A percentile compares a stretch with the other conserved stretches of the same genome.
phyloP scores from a whole-genome alignment of 2,888 invertebrate species.

The Laothoe populi region DNA sequence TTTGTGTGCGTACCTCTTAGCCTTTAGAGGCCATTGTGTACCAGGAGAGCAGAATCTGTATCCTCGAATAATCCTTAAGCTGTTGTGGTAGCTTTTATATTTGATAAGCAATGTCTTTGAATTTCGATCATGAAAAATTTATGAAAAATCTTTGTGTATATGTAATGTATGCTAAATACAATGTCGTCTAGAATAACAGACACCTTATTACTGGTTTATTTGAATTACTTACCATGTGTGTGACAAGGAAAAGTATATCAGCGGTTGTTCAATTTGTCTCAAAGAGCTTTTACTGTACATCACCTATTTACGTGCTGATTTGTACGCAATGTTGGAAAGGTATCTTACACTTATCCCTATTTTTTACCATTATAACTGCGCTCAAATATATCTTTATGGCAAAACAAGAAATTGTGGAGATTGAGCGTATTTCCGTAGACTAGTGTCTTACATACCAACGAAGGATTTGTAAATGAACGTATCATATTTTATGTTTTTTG shows the following conservation, averaged over 20 bases:
- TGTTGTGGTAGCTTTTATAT: neutral
- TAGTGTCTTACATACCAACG: no score
- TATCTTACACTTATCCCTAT: no score
- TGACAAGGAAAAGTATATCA: neutral
- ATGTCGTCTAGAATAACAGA: neutral
- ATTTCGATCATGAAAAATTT: neutral
- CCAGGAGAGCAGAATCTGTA: conserved; percentile 1
- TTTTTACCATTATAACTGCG: no score
- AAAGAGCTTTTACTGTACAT: neutral
- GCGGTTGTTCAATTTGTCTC: neutral
- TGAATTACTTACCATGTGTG: conserved; percentile 5
- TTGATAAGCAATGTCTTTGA: neutral
- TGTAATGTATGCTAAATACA: neutral
- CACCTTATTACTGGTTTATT: no score
- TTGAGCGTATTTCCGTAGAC: no score
- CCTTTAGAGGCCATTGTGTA: neutral
- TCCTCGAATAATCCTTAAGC: neutral
- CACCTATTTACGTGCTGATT: neutral
- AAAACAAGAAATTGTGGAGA: no score
- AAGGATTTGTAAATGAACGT: neutral
- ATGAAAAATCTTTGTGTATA: neutral
- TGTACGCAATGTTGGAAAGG: no score
- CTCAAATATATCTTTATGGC: no score
- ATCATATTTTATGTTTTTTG: neutral
- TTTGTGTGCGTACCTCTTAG: neutral